Conservation (phyloP, 2,113 vertebrate genomes). For the Amazona guildingii region DNA sequence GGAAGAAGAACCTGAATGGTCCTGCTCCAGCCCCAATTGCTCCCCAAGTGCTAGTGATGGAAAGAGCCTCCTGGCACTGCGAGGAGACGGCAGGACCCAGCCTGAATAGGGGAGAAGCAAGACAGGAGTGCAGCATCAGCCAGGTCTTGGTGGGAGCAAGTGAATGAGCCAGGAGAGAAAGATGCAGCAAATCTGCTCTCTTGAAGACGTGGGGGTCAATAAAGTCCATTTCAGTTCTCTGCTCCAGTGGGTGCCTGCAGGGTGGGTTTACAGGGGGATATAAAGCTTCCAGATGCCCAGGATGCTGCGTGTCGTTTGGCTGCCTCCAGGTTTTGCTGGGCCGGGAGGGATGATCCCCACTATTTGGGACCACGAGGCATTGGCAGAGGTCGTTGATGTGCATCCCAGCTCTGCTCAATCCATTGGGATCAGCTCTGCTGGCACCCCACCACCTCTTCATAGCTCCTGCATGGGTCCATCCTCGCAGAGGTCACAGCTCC, state of each 20-base stretch:
- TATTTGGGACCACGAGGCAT: accelerated
- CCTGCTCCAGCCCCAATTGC: neutral
- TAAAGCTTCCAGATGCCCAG: neutral
- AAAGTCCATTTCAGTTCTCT: neutral
- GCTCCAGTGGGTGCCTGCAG: neutral
- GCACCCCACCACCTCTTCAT: accelerated
- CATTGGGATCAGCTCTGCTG: accelerated
- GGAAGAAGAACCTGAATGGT: neutral
- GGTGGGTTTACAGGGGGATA: neutral
- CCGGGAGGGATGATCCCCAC: accelerated
- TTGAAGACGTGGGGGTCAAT: neutral
- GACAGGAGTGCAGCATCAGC: neutral
- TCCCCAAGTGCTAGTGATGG: neutral
- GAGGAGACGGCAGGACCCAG: neutral
- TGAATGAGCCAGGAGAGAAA: neutral
- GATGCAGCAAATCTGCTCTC: neutral
- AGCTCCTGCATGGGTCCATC: accelerated
- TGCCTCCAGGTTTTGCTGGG: neutral
- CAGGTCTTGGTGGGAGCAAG: accelerated
- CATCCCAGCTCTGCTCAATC: neutral
- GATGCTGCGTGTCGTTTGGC: neutral
- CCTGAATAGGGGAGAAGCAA: neutral
- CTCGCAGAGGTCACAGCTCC: neutral
- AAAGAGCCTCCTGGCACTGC: neutral
- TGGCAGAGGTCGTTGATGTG: accelerated